These are phyloP conservation scores for Onychorhynchus coronatus DNA, from an alignment of 2,113 vertebrate genomes.

Conservation along the genomic window DNA sequence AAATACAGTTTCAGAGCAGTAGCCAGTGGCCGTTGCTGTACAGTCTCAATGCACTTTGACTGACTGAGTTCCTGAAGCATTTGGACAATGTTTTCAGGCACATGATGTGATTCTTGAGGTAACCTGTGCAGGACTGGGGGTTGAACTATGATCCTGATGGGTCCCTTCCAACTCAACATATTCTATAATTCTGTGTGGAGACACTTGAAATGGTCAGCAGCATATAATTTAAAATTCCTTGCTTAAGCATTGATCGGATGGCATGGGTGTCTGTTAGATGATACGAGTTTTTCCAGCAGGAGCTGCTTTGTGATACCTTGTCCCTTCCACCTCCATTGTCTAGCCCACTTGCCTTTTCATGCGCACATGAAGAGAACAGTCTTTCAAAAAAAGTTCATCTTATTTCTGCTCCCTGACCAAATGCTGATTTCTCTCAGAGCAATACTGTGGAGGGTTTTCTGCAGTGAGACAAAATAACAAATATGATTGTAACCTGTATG, in stretches of 20 bases:
- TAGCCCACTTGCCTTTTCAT: not conserved
- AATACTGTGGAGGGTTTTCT: accelerated
- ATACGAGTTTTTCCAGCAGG: not conserved
- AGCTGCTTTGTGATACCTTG: not conserved
- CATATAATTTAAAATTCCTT: not conserved
- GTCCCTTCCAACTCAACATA: not conserved
- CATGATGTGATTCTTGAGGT: not conserved
- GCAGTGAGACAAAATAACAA: not conserved
- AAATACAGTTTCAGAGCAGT: not conserved
- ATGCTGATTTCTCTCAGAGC: not conserved
- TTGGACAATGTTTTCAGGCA: not conserved
- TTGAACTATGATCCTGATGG: not conserved
- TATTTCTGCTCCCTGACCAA: not conserved
- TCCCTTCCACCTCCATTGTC: not conserved
- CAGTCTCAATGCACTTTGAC: not conserved
- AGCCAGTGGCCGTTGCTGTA: not conserved
- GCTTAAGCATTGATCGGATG: not conserved
- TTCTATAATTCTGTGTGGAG: not conserved
- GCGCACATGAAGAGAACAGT: not conserved
- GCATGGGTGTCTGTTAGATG: not conserved
- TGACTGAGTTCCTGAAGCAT: not conserved
- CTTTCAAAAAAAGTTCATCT: not conserved
- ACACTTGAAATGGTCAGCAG: not conserved
- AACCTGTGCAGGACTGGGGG: not conserved
- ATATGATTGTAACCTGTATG: not conserved